Evolutionary conservation across 37 sponge, comb jelly and placozoan genomes (phyloP), one percentile per base, ranked within the genome.

Genomic region (Halisarca cf. caerulea): DNA sequence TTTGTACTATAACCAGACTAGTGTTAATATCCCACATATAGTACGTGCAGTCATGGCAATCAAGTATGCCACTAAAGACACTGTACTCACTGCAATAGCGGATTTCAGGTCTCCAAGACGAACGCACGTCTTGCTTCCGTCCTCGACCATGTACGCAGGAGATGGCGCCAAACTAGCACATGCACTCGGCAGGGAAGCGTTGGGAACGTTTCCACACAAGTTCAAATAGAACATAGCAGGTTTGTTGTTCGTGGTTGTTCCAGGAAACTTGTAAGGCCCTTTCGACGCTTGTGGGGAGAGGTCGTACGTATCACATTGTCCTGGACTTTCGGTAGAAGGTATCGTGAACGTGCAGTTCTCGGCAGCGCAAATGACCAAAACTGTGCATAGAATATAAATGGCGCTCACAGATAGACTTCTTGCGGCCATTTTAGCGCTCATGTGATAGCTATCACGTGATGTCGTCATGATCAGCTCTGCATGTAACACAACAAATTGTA

Each of bases 91-190:
- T 41, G 59, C 84, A 33, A 79, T 42, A 25, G 66, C 11, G 34
- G 84, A 62, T 9, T 64, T 28, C 28, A 88, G 84, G 14, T 78
- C 43, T 47, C 89, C 89, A n/a, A 88, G 59, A 2, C 27, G 39
- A 28, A 66, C 51, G 58, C 89, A 88, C 6, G 0, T 36, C 30
- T 44, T 21, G 42, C 44, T 28, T 11, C 44, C 27, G 2, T 45
- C 57, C 18, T 5, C 20, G 79, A 45, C 83, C 84, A 81, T 83
- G 71, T 84, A 88, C 55, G 84, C 89, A 0, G 78, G 80, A 5
- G 79, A 75, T 20, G 33, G 47, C 4, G 59, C 30, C 4, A 28
- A 17, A 18, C 35, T 38, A 24, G n/a, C 54, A 58, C 89, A 88
- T n/a, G 54, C 38, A 27, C 34, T 44, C 4, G 89, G 89, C 0